A percentile compares a stretch with the other conserved stretches of the same genome.
Evolutionary conservation across 1,140 invertebrate genomes (phyloP).

Genomic region (Camponotus floridanus): DNA sequence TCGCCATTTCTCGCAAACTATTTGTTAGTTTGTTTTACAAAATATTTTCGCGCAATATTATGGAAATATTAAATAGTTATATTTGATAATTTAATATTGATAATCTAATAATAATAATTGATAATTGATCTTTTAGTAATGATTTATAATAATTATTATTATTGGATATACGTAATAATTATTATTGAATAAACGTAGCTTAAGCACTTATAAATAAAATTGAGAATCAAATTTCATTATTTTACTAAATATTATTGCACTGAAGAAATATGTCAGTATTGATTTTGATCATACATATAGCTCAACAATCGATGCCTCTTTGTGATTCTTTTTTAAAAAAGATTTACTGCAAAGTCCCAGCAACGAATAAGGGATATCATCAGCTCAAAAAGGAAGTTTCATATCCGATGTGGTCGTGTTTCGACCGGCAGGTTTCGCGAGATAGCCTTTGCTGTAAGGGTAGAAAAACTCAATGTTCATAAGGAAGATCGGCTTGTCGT

Average conservation of each 20-base stretch:
- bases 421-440: slow-evolving; percentile 23
- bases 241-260: not conserved
- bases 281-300: not conserved
- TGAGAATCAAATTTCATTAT: not conserved
- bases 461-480: slow-evolving; percentile 44
- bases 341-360: slow-evolving; percentile 10
- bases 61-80: not conserved
- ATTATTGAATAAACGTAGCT: not conserved
- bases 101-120: not conserved
- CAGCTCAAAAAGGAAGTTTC: slow-evolving; percentile 71
- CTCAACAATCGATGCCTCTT: not conserved
- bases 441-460: slow-evolving; percentile 1
- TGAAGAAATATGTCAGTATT: not conserved
- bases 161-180: not conserved
- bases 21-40: not conserved
- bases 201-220: not conserved
- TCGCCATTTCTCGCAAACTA: not conserved
- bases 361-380: slow-evolving; percentile 3
- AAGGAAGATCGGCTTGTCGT: slow-evolving; percentile 40
- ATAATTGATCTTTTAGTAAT: not conserved
- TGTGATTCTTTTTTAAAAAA: not conserved
- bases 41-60: not conserved
- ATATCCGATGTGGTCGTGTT: slow-evolving; percentile 69
- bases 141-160: not conserved
- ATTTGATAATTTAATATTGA: not conserved